These are phyloP conservation scores for Chascanopsetta lugubris DNA, from an alignment of 2,113 vertebrate species.

Conservation along the genomic window DNA sequence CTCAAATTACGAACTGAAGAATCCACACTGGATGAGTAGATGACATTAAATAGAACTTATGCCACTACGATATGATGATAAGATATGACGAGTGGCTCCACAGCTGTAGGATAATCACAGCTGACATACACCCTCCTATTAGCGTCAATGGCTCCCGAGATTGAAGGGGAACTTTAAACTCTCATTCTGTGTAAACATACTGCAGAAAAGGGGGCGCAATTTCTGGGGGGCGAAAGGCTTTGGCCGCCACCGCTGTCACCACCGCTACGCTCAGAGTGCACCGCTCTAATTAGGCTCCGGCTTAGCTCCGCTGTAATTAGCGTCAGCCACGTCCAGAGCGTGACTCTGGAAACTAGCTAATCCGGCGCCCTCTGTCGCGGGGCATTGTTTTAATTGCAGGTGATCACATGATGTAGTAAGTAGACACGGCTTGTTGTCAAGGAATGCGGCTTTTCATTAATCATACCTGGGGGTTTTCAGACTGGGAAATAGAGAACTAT, in stretches of 20 bases:
- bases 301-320: constrained; percentile 47
- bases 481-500: neutral
- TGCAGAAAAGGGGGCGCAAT: constrained; percentile 21
- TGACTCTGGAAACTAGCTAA: constrained; percentile 12
- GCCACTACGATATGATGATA: neutral
- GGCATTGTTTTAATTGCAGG: constrained; percentile 36
- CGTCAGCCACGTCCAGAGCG: constrained; percentile 8
- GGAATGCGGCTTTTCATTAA: constrained; percentile 42
- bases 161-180: constrained; percentile 6
- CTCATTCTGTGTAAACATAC: constrained; percentile 28
- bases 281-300: constrained; percentile 47
- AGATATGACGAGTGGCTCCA: neutral
- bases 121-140: constrained; percentile 19
- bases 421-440: constrained; percentile 32
- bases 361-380: constrained; percentile 16
- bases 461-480: constrained; percentile 24
- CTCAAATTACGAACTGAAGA: neutral
- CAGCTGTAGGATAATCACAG: constrained; percentile 23
- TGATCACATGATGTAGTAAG: constrained; percentile 44
- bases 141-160: constrained; percentile 3
- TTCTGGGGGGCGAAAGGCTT: constrained; percentile 4
- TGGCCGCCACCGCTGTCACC: constrained; percentile 20
- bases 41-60: neutral
- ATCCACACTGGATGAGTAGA: neutral
- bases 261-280: constrained; percentile 22